Percentiles rank a stretch among this genome's conserved stretches.
Evolutionary conservation across 2,797 vertebrate genomes (phyloP).

Genomic region (Gallirallus australis): DNA sequence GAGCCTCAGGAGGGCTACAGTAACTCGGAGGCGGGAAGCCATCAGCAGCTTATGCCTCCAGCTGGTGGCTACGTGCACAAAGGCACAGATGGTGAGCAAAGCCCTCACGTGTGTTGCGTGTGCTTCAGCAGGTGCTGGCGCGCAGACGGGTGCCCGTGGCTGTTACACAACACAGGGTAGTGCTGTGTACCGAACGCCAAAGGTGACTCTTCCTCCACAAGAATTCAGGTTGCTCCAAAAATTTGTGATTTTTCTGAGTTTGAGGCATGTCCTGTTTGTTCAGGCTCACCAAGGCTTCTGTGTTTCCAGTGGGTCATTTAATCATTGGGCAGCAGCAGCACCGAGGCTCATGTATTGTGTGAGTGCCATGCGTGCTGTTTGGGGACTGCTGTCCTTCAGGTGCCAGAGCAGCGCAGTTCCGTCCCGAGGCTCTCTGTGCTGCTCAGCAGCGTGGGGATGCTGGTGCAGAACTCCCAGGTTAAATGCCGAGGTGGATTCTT

Average conservation of each 20-base stretch:
- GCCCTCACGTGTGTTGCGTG: not conserved
- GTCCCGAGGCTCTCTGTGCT: not conserved
- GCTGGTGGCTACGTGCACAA: constrained; percentile 88
- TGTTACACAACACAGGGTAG: not conserved
- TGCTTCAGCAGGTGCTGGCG: not conserved
- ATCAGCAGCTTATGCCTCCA: constrained; percentile 97
- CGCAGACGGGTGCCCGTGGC: not conserved
- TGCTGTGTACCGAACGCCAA: not conserved
- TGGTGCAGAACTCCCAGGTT: not conserved
- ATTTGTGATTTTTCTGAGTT: not conserved
- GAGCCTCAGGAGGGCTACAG: constrained; percentile 88
- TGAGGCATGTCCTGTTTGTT: not conserved
- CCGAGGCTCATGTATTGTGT: not conserved
- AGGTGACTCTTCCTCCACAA: not conserved
- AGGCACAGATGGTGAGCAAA: constrained; percentile 86
- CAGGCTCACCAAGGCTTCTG: not conserved
- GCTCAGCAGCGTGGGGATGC: too few relatives aligned
- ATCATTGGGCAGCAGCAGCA: not conserved
- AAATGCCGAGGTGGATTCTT: not conserved
- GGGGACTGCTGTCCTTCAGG: not conserved
- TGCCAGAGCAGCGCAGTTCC: not conserved
- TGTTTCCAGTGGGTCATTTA: fast-evolving
- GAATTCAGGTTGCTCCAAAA: not conserved
- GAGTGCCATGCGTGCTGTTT: not conserved
- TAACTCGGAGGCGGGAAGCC: constrained; percentile 93